Base-by-base conservation (phyloP, 2,888 invertebrate species). In the Doris montereyensis region DNA sequence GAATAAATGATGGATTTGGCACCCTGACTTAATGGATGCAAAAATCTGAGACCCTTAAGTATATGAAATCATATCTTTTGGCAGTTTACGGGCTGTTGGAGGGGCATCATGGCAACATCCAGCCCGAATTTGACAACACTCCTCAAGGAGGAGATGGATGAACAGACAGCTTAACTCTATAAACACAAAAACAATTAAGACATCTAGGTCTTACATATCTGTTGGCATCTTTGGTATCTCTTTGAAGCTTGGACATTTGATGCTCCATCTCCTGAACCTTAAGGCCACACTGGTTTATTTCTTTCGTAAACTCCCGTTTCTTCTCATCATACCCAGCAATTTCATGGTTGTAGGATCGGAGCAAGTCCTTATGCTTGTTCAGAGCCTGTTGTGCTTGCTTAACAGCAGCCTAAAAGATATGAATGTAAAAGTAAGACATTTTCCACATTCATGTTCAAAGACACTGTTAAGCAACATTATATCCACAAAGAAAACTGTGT, bases 191-290 rank as follows among this genome's bases (percentile, higher is more conserved):
- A 4, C 1, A 17, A 35, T 13, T 35, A 4, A 34, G 17, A 35
- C n/a, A 35, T n/a, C n/a, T 57, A 21, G 57, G 4, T 77, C 81
- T 94, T 2, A 96, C 94, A 83, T 93, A 92, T 0, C 90, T 89
- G 83, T 95, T 94, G 34, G 95, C 90, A 67, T 93, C 93, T 81
- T 93, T 93, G 0, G 95, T 94, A 35, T 93, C 88, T 73, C 94
- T 93, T 81, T 88, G 87, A 57, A 90, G 89, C 78, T 92, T 91
- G 67, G 87, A 83, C 17, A 92, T 86, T 78, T 92, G 91, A 85
- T 92, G 92, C 35, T 92, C 90, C 52, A 92, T 81, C 81, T 92
- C 91, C 83, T 92, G 91, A n/a, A 92, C 86, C 81, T 91, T 88
- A 21, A 92, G 85, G 74, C 89, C 86, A 17, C 85, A 84, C 32